Conservation (phyloP, 2,888 invertebrate genomes). For the Lottia gigantea region DNA sequence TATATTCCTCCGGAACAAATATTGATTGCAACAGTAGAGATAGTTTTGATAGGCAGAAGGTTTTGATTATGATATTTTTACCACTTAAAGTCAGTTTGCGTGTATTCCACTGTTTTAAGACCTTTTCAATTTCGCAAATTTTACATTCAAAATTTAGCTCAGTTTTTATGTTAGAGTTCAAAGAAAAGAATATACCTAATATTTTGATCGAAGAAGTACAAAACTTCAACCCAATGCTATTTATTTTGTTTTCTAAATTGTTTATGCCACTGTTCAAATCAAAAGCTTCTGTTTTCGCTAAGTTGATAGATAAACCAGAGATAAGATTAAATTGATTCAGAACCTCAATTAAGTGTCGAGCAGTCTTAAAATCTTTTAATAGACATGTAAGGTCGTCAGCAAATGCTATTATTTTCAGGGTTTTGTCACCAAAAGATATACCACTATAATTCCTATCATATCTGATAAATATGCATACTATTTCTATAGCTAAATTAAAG, state of each 20-base stretch:
- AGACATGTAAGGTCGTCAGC: not conserved
- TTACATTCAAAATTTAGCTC: not conserved
- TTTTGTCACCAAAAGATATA: not conserved
- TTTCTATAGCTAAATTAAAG: not conserved
- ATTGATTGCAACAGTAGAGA: not conserved
- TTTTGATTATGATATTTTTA: not conserved
- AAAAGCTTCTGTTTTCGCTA: not conserved
- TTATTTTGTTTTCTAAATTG: not conserved
- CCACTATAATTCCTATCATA: not conserved
- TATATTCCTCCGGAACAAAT: not conserved
- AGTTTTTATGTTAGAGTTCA: not conserved
- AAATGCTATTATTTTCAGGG: not conserved
- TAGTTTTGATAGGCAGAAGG: not conserved
- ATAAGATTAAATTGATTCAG: not conserved
- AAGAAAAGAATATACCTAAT: not conserved
- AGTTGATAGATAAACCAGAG: not conserved
- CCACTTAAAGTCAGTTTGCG: not conserved
- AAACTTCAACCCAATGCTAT: not conserved
- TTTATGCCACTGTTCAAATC: not conserved
- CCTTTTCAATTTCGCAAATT: not conserved
- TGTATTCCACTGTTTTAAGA: not conserved
- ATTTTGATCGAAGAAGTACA: not conserved
- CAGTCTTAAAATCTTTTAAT: not conserved
- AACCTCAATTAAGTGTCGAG: not conserved
- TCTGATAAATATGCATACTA: not conserved